phyloP scores from a whole-genome alignment of 1,140 invertebrate genomes.

The Euwallacea fornicatus region DNA sequence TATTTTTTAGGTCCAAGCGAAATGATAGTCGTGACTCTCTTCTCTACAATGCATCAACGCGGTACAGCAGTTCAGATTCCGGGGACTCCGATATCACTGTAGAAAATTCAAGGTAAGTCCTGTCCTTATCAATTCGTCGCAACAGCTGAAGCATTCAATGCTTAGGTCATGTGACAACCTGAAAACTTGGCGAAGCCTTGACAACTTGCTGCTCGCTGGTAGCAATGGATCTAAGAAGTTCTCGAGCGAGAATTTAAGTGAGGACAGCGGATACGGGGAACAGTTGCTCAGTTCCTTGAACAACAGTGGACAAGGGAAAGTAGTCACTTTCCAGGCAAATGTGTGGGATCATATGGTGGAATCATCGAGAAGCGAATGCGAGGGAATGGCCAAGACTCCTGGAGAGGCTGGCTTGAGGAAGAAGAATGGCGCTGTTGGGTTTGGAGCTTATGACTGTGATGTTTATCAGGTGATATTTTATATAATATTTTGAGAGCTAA shows the following conservation, averaged over 20 bases:
- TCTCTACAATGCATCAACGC: slow-evolving; percentile 38
- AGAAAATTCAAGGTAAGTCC: slow-evolving; percentile 39
- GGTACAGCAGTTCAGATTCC: slow-evolving; percentile 43
- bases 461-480: slow-evolving; percentile 37
- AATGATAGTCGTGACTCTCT: slow-evolving; percentile 39
- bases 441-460: slow-evolving; percentile 51
- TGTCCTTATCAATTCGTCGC: not conserved
- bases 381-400: slow-evolving; percentile 10
- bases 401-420: slow-evolving; percentile 30
- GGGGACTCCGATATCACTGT: slow-evolving; percentile 49
- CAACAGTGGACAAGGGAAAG: slow-evolving; percentile 4
- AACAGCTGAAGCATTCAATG: slow-evolving; percentile 23
- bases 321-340: slow-evolving; percentile 33
- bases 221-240: slow-evolving; percentile 55
- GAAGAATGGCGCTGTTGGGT: slow-evolving; percentile 40
- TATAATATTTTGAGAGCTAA: too few relatives aligned
- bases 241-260: slow-evolving; percentile 72
- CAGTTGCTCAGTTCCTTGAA: slow-evolving; percentile 48
- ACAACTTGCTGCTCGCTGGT: slow-evolving; percentile 51
- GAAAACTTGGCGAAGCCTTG: slow-evolving; percentile 57
- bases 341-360: slow-evolving; percentile 26
- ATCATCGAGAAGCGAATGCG: slow-evolving; percentile 47
- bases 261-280: slow-evolving; percentile 74
- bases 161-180: slow-evolving; percentile 48
- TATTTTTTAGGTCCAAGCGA: slow-evolving; percentile 30